These are phyloP conservation scores for Saguinus oedipus DNA, from an alignment of 2,797 vertebrate genomes.

Conservation along the genomic window DNA sequence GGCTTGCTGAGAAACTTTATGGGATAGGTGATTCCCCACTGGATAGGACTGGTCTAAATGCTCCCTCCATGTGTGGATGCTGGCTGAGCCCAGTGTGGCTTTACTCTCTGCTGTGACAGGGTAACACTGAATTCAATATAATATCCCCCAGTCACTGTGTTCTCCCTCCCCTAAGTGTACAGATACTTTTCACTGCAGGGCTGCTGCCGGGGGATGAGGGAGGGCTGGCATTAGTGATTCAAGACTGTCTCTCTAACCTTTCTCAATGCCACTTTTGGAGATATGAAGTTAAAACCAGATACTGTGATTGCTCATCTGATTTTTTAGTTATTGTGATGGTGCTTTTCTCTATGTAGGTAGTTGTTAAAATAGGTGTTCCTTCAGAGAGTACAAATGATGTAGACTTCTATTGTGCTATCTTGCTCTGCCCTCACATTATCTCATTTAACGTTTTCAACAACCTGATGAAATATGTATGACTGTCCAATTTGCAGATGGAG, in stretches of 20 bases:
- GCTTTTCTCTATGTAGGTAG: background rate
- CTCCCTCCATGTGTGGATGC: background rate
- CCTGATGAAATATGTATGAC: background rate
- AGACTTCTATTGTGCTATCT: background rate
- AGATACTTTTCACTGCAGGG: background rate
- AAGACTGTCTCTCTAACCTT: background rate
- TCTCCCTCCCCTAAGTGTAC: background rate
- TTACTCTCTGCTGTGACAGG: background rate
- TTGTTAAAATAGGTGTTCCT: background rate
- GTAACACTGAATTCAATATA: background rate
- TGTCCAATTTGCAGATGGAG: background rate
- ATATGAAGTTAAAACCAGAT: background rate
- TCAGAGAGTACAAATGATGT: background rate
- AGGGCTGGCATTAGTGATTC: background rate
- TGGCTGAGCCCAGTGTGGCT: background rate
- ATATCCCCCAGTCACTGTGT: background rate
- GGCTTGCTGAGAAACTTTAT: background rate
- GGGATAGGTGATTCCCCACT: background rate
- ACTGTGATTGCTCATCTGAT: background rate
- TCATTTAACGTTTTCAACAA: slow-evolving; percentile 33
- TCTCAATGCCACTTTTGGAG: background rate
- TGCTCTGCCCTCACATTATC: background rate
- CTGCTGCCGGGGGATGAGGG: background rate
- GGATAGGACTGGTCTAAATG: background rate
- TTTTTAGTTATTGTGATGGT: background rate